phyloP scores from a whole-genome alignment of 1,140 invertebrate species.

The Nephotettix cincticeps region DNA sequence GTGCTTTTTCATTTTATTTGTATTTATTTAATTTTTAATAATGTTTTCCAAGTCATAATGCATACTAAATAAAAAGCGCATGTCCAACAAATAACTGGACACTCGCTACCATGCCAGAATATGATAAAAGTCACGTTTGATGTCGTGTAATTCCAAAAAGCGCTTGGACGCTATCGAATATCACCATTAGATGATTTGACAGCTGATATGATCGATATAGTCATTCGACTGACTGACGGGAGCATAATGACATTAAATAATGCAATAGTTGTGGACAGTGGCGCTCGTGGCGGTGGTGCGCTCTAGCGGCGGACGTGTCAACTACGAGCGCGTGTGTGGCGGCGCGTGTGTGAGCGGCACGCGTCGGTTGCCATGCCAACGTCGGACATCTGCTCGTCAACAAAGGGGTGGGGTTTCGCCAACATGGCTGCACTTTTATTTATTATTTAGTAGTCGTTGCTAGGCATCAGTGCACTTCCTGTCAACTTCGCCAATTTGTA shows the following conservation, averaged over 20 bases:
- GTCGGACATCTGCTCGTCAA: not conserved
- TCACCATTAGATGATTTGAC: slow-evolving; percentile 9
- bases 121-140: not conserved
- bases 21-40: too few species aligned
- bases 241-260: not conserved
- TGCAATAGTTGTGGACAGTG: not conserved
- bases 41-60: too few species aligned
- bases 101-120: too few species aligned
- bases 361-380: not conserved
- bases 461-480: not conserved
- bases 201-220: not conserved
- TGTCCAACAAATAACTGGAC: too few species aligned
- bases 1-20: too few species aligned
- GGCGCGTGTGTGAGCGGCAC: not conserved
- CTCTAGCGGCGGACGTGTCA: not conserved
- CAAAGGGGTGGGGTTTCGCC: not conserved
- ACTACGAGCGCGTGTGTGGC: not conserved
- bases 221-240: not conserved
- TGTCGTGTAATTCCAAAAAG: not conserved
- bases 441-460: not conserved
- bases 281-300: not conserved
- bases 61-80: too few species aligned
- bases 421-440: slow-evolving; percentile 8
- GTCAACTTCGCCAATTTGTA: not conserved
- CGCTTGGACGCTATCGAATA: not conserved